Percentiles rank a stretch among this genome's conserved stretches.
Evolutionary conservation across 2,797 vertebrate species (phyloP).

Genomic region (Margarornis squamiger): DNA sequence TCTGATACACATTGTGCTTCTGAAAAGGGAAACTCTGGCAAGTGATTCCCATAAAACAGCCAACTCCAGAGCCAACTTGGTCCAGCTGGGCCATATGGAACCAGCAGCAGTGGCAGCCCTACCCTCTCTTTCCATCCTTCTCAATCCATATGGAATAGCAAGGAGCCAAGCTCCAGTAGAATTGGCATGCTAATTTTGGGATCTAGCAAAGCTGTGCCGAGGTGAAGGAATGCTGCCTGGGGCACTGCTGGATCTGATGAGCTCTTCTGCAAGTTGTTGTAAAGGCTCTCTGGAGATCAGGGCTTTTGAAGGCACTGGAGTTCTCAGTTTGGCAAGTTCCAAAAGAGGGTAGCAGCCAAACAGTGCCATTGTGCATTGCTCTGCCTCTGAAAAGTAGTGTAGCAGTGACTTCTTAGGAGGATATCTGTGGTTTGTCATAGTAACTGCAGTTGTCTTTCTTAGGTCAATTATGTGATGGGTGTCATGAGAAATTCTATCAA

Average conservation of each 20-base stretch:
- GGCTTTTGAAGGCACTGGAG: background rate
- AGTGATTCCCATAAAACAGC: background rate
- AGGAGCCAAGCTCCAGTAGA: background rate
- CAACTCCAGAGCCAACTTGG: background rate
- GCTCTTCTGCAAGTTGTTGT: background rate
- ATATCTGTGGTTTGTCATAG: background rate
- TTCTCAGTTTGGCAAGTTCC: background rate
- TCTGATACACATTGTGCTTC: background rate
- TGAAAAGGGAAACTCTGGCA: constrained; percentile 47
- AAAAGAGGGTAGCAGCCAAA: background rate
- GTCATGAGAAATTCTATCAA: background rate
- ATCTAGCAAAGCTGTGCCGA: background rate
- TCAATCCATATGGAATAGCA: background rate
- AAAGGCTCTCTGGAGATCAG: background rate
- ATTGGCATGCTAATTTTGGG: background rate
- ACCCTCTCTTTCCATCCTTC: background rate
- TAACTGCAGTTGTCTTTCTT: background rate
- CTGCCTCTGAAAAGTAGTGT: background rate
- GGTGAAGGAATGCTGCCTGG: background rate
- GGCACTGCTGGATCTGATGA: background rate
- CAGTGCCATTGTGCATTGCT: background rate
- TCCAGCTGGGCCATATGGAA: constrained; percentile 41
- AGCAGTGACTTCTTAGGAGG: fast-evolving
- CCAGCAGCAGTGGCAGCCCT: constrained; percentile 9
- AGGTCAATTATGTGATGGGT: fast-evolving